These are phyloP conservation scores for Amiota minor DNA, from an alignment of 2,888 invertebrate species.

Conservation along the genomic window DNA sequence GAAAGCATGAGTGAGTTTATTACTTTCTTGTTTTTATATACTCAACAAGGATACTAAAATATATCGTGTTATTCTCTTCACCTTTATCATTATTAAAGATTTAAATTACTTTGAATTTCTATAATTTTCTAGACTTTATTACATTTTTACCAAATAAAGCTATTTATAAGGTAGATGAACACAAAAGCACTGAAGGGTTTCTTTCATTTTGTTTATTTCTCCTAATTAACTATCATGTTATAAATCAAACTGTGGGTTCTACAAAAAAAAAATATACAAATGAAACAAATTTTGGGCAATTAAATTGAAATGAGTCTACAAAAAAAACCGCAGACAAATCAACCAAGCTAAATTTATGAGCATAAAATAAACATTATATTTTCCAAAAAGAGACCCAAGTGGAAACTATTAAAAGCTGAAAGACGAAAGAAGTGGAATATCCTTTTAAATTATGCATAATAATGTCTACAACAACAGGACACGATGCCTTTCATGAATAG, in stretches of 20 bases:
- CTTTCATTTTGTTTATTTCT: no score
- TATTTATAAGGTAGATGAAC: no score
- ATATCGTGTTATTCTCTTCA: no score
- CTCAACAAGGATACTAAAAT: no score
- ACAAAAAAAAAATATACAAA: slow-evolving; percentile 1
- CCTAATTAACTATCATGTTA: slow-evolving; percentile 16
- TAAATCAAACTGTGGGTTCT: slow-evolving; percentile 3
- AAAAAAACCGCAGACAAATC: slow-evolving; percentile 47
- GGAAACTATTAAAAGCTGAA: not conserved
- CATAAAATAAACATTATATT: slow-evolving; percentile 15
- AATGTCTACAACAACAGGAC: not conserved
- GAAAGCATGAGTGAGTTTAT: no score
- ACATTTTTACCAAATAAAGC: no score
- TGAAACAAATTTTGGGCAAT: slow-evolving; percentile 7
- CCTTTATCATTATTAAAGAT: no score
- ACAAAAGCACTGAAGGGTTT: no score
- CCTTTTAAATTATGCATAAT: slow-evolving; percentile 24
- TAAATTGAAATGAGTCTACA: not conserved
- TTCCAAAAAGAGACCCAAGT: not conserved
- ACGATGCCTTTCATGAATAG: not conserved
- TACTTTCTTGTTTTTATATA: no score
- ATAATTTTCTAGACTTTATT: not conserved
- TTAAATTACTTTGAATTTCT: slow-evolving; percentile 2
- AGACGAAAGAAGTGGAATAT: not conserved
- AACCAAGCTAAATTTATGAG: slow-evolving; percentile 54